phyloP scores from a whole-genome alignment of 1,140 invertebrate genomes.

The Trichoplusia ni region DNA sequence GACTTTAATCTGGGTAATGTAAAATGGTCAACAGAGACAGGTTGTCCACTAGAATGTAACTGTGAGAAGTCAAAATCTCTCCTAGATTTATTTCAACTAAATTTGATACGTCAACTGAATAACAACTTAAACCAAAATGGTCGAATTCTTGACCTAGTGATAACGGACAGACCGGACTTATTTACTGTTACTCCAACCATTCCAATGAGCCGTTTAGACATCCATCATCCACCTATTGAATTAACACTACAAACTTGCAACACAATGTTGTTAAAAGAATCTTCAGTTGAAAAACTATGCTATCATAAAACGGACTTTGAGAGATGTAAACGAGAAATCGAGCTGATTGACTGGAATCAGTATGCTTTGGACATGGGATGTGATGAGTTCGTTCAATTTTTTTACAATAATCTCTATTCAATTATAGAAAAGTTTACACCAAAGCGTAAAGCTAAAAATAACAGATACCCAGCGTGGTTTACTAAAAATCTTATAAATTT shows the following conservation, averaged over 20 bases:
- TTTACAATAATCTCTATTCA: background rate
- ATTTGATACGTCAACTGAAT: background rate
- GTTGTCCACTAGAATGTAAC: background rate
- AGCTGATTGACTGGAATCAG: background rate
- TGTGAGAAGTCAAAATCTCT: slow-evolving; percentile 8
- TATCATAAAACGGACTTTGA: background rate
- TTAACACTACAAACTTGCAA: background rate
- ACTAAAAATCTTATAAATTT: background rate
- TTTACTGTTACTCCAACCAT: background rate
- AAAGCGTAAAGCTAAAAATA: background rate
- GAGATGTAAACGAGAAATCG: background rate
- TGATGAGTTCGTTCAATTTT: background rate
- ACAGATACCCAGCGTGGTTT: background rate
- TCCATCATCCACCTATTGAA: background rate
- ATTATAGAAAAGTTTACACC: background rate
- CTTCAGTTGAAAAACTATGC: background rate
- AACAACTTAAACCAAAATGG: background rate
- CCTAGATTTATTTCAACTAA: background rate
- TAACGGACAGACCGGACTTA: background rate
- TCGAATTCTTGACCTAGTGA: background rate
- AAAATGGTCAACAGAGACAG: background rate
- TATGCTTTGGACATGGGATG: background rate
- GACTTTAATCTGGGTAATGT: background rate
- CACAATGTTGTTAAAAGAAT: background rate
- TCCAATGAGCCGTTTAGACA: background rate